These are phyloP conservation scores for Apistogramma diplotaenia DNA, from an alignment of 2,113 vertebrate species.

Conservation along the genomic window DNA sequence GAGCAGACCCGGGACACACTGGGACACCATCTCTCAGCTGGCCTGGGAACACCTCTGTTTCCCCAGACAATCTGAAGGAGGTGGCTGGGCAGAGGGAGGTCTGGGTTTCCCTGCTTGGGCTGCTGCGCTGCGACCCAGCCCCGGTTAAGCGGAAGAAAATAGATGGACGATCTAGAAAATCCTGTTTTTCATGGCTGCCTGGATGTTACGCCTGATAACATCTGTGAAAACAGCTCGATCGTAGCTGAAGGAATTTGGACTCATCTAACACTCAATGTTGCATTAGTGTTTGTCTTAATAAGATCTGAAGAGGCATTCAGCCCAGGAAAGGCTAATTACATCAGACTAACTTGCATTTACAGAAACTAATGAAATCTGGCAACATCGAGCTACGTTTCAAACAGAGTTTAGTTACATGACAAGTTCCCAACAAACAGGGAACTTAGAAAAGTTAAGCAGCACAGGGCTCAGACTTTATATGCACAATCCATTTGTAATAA, in stretches of 20 bases:
- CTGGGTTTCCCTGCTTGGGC: no score
- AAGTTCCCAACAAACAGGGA: not conserved
- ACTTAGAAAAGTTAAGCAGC: not conserved
- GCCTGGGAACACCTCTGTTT: no score
- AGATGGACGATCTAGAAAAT: not conserved
- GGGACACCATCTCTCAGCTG: no score
- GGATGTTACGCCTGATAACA: not conserved
- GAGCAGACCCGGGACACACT: no score
- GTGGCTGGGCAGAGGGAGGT: no score
- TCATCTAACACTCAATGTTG: not conserved
- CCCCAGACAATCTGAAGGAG: no score
- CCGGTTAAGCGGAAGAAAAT: no score
- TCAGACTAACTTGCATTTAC: not conserved
- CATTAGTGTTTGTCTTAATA: not conserved
- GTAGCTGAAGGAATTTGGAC: not conserved
- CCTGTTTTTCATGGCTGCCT: not conserved
- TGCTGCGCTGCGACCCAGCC: no score
- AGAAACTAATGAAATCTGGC: not conserved
- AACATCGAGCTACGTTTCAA: not conserved
- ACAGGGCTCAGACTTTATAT: no score
- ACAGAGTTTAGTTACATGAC: not conserved
- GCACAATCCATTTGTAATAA: no score
- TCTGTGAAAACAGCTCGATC: not conserved
- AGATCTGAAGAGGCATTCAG: not conserved
- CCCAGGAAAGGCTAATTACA: accelerated